Base-by-base conservation (phyloP, 2,113 vertebrate genomes). In the Crypturellus undulatus region DNA sequence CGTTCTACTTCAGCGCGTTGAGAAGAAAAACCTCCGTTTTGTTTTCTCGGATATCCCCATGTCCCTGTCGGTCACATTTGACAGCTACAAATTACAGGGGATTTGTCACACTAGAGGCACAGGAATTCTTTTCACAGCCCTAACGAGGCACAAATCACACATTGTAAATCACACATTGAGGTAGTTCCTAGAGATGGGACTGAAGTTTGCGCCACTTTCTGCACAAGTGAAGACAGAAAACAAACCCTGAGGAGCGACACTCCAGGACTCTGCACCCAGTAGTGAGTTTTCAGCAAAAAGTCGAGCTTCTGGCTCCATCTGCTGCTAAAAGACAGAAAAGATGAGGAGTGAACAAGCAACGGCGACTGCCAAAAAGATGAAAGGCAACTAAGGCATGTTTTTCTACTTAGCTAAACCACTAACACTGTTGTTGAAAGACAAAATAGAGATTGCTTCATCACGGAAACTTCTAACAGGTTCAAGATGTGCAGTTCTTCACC, bases 301-400 rank as follows among this genome's bases (percentile, higher is more conserved):
- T 38, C 40, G 10, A 95, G 84, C 68, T 94, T 79, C 77, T 94
- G 89, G 94, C 94, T 94, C 97, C 96, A 95, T 63, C 97, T 97
- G 83, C 95, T 96, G 97, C 80, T 25, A 5, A 47, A 56, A 25
- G 20, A 12, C 49, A 60, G 71, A 93, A 80, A 28, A 87, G 10
- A 70, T 5, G 6, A 71, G n/a, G 20, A 43, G 5, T 30, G 43
- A 71, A 25, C 17, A 38, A 56, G 11, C 26, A 64, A 20, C 22
- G 21, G 32, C 40, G 28, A 3, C 2, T 40, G 24, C 6, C 8
- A 13, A 43, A 68, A 65, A 26, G 11, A 47, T 14, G 3, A 38
- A n/a, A 60, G 2, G 30, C 28, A 75, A 25, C 6, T 20, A 40
- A 45, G 2, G 16, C 5, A 26, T 73, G 52, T 7, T 85, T 78